Evolutionary conservation across 2,113 vertebrate genomes (phyloP), one percentile per base, ranked within the genome.

Genomic region (Phocoena phocoena): DNA sequence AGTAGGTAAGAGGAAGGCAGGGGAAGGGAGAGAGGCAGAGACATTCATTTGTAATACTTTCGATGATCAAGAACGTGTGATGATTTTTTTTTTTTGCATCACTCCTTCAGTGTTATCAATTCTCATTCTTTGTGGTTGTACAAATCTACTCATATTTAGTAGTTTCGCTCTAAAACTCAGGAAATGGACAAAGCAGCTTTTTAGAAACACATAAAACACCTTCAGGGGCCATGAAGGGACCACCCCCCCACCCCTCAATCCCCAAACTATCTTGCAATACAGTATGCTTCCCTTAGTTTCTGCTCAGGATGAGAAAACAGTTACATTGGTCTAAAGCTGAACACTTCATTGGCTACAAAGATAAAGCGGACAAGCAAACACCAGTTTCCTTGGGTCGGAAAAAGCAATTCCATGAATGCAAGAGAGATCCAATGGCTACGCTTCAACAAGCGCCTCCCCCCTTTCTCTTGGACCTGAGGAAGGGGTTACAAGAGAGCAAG

Each of bases 111-210:
- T 93, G 65, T 26, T 71, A 96, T 83, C 93, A 87, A 88, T 97
- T 97, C 58, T 97, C 91, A 70, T 81, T 97, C 81, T 92, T 97
- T 6, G 77, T 95, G 53, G 36, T 96, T 97, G 83, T 97, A 96
- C 88, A 98, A 98, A 98, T 98, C 94, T 95, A 97, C 86, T 76
- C 25, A 36, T 97, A 92, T 96, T 98, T 95, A 94, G 96, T 95
- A 0, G 15, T 86, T 97, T 95, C 91, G 96, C 80, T 79, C 79
- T 68, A 97, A 98, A 97, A 97, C 65, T 95, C 96, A 97, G 55
- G 93, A 95, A 97, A 88, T n/a, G 80, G 97, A 97, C 94, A 97
- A 81, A 97, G 96, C 89, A 96, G 98, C 94, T 90, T 92, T 96
- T 97, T 92, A 97, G 92, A 96, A 98, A 93, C 86, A 98, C 76